A percentile compares a stretch with the other conserved stretches of the same genome.
These are phyloP conservation scores for Parapsyche elsis DNA, from an alignment of 1,140 invertebrate genomes.

Conservation along the genomic window DNA sequence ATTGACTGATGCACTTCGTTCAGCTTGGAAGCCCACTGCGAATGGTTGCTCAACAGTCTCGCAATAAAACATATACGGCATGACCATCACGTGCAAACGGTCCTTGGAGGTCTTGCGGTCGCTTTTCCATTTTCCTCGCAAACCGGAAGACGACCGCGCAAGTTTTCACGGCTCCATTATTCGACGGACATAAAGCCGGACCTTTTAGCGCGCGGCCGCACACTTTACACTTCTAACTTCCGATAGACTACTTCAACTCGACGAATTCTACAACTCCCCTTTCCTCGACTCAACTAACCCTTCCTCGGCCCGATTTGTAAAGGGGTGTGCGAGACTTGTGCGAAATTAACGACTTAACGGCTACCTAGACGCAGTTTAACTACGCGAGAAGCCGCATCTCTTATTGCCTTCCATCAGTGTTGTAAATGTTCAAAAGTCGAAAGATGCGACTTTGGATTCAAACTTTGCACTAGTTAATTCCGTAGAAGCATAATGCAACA, in stretches of 20 bases:
- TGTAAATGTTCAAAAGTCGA: no score
- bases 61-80: slow-evolving; percentile 22
- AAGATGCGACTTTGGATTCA: no score
- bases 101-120: no score
- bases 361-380: not conserved
- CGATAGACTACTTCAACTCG: not conserved
- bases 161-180: slow-evolving; percentile 37
- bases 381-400: slow-evolving; percentile 1
- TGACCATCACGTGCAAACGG: not conserved
- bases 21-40: no score
- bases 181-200: slow-evolving; percentile 35
- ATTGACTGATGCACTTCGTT: no score
- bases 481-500: no score
- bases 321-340: not conserved
- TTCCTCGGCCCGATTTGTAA: not conserved
- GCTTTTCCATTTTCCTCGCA: not conserved
- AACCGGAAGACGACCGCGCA: slow-evolving; percentile 13
- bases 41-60: no score
- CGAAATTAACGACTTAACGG: slow-evolving; percentile 22
- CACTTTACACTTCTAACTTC: slow-evolving; percentile 6
- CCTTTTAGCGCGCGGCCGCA: slow-evolving; percentile 11
- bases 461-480: no score
- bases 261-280: slow-evolving; percentile 4
- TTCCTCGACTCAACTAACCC: not conserved
- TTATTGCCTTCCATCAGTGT: slow-evolving; percentile 7